Evolutionary conservation across 2,113 vertebrate genomes (phyloP), one percentile per base, ranked within the genome.

Genomic region (Marmota flaviventris): DNA sequence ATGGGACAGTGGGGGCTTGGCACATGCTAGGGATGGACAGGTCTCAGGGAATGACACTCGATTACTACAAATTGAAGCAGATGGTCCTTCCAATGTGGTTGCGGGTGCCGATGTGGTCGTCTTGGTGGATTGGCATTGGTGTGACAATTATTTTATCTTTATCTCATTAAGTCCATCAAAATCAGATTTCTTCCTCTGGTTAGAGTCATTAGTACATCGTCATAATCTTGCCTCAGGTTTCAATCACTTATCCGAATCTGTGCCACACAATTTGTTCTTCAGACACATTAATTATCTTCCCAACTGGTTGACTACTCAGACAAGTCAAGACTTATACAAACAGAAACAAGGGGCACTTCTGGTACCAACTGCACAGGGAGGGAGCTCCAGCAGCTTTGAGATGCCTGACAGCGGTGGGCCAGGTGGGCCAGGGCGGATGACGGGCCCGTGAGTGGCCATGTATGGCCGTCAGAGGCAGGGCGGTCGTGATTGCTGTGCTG

Each of bases 101-200:
- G 20, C 85, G 58, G 63, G 76, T 45, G 27, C 87, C 67, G 24
- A 76, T 81, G 53, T 37, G 20, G 20, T 76, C 94, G 92, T 77
- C 51, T 53, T 76, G 56, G 61, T 90, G 48, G n/a, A 42, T 48
- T 86, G 34, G 75, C 75, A 42, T 48, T 56, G 34, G 53, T 86
- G 89, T 94, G 70, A 86, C 53, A 93, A 91, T 93, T 58, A 75
- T 86, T 95, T 96, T 93, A 93, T 95, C 85, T 94, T 85, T 69
- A 12, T 94, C 89, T 97, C 84, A 70, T 95, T 95, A 96, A 94
- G 89, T 91, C 91, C 70, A 91, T 92, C 96, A 91, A 73, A 93
- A 95, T 37, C 42, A 84, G 48, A 88, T 95, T 91, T 78, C 45
- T 73, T 93, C 48, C 89, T 87, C 73, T 53, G 91, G 29, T 75